phyloP scores from a whole-genome alignment of 2,113 vertebrate species.

The Podocnemis expansa region DNA sequence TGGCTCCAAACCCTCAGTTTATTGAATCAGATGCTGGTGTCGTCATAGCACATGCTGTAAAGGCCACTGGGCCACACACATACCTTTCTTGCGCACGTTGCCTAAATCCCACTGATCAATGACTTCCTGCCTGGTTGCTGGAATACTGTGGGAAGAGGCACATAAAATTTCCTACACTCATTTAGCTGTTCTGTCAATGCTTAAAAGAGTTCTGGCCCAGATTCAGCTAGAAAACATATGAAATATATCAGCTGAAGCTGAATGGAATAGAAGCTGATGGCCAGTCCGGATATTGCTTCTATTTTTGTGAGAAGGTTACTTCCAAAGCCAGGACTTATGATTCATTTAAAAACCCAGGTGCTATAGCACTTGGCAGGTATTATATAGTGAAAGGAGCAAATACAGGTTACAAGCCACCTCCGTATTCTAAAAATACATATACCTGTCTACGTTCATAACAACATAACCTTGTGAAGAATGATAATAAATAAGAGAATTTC shows the following conservation, averaged over 20 bases:
- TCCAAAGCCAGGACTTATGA: background rate
- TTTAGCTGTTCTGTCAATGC: constrained; percentile 65
- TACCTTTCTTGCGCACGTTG: constrained; percentile 33
- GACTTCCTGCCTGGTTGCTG: constrained; percentile 68
- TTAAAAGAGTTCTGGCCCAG: constrained; percentile 68
- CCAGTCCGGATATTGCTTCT: constrained; percentile 69
- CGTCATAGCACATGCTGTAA: background rate
- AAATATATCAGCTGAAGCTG: constrained; percentile 71
- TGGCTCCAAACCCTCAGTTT: background rate
- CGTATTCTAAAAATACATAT: background rate
- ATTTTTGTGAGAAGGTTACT: constrained; percentile 25
- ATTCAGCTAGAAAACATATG: constrained; percentile 70
- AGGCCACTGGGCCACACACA: constrained; percentile 4
- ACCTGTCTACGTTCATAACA: background rate
- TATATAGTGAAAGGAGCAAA: background rate
- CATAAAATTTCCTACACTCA: constrained; percentile 71
- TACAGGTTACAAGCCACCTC: background rate
- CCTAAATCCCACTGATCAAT: constrained; percentile 70
- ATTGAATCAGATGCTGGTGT: constrained; percentile 37
- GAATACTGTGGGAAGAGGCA: constrained; percentile 76
- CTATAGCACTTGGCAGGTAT: constrained; percentile 19
- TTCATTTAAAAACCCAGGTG: constrained; percentile 61
- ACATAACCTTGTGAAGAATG: background rate
- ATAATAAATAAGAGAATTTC: background rate
- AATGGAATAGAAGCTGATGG: constrained; percentile 20